These are phyloP conservation scores for Bujurquina vittata DNA, from an alignment of 2,113 vertebrate genomes.

Conservation along the genomic window DNA sequence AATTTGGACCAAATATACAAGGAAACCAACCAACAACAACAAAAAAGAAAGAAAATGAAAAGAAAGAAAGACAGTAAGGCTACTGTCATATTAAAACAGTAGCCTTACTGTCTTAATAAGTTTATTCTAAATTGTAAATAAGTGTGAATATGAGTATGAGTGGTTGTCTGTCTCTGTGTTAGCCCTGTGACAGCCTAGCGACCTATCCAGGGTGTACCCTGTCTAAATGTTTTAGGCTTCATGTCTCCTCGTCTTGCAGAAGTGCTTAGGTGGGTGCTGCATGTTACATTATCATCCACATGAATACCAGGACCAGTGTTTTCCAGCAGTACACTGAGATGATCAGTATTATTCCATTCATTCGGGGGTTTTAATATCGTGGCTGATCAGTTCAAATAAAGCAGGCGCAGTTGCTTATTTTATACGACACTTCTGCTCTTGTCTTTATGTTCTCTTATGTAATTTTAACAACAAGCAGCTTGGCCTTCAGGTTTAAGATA, in stretches of 20 bases:
- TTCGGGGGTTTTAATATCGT: background rate
- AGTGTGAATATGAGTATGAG: background rate
- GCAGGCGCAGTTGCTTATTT: background rate
- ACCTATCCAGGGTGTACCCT: background rate
- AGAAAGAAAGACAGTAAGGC: background rate
- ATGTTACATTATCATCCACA: background rate
- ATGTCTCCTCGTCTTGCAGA: background rate
- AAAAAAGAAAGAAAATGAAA: background rate
- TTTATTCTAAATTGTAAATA: too few species aligned
- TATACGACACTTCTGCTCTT: background rate
- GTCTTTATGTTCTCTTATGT: background rate
- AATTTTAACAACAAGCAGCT: background rate
- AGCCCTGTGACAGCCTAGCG: background rate
- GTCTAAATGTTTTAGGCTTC: too few species aligned
- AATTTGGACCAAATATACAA: accelerated
- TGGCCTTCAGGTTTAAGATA: background rate
- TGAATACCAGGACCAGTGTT: background rate
- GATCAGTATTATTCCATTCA: background rate
- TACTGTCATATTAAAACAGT: too few species aligned
- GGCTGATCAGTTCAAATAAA: background rate
- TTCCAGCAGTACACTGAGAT: background rate
- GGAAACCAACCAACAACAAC: too few species aligned
- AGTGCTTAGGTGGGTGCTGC: background rate
- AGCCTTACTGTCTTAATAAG: background rate
- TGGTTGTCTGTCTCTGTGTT: background rate